Evolutionary conservation across 2,113 vertebrate genomes (phyloP), one percentile per base, ranked within the genome.

Genomic region (Suncus etruscus): DNA sequence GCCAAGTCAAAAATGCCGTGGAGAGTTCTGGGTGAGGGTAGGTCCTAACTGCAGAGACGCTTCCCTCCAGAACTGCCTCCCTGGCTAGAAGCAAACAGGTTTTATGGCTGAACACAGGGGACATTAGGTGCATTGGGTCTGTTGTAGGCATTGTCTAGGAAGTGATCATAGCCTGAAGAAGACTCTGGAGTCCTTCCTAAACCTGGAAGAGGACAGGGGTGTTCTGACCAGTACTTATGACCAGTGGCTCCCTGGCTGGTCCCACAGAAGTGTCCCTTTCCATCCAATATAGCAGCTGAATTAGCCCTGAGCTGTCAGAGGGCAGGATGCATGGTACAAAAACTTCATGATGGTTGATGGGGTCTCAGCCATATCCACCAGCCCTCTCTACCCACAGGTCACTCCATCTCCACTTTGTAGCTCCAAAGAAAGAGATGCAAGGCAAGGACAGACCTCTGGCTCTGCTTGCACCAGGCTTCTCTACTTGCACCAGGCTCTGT

Each of bases 41-140:
- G 7, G 66, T 15, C 15, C 48, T 10, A 1, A n/a, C 39, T 29
- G 3, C 7, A 31, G 47, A 29, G 27, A 8, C 11, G 10, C 0
- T 74, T 83, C 80, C 51, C 27, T 90, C 54, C 31, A 4, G 54
- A 32, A 47, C 32, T 12, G 82, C 14, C 69, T 63, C 68, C 48
- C n/a, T 27, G 61, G 51, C 51, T 6, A 3, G 1, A 50, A 65
- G 25, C 29, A 61, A 9, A 8, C 10, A 6, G 14, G 2, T 50
- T 58, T 5, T 48, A 5, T 16, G 58, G 18, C 12, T 3, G 54
- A 58, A 20, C 25, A 65, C 8, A 22, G 3, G 63, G 20, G 25
- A 16, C 9, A 8, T 32, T 11, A 0, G 0, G n/a, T 0, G 1
- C 63, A 65, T 54, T 58, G 68, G 22, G n/a, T 24, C 76, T 63